These are phyloP conservation scores for Staurois parvus DNA, from an alignment of 2,797 vertebrate species.

Conservation along the genomic window DNA sequence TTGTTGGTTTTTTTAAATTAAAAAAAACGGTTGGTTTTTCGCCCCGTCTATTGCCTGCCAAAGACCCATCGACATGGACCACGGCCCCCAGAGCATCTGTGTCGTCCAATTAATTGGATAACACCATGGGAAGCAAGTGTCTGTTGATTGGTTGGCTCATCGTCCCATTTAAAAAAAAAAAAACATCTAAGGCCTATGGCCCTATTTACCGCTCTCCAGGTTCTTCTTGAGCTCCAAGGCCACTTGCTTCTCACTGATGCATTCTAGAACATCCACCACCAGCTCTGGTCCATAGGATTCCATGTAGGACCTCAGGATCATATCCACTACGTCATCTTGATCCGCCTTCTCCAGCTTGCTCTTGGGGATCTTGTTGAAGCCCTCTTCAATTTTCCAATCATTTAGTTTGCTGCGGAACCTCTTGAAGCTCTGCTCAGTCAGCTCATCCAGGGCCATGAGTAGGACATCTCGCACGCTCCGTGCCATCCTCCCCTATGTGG, in stretches of 20 bases:
- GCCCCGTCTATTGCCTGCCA: too few species aligned
- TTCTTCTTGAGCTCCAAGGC: neutral
- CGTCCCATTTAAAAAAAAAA: too few species aligned
- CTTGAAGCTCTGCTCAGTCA: neutral
- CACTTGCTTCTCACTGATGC: neutral
- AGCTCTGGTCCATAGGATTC: neutral
- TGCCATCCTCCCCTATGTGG: neutral
- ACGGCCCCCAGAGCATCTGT: too few species aligned
- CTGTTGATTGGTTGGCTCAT: too few species aligned
- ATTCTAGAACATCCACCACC: neutral
- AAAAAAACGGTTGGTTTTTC: too few species aligned
- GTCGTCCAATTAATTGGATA: too few species aligned
- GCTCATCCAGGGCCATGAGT: neutral
- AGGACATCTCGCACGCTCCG: neutral
- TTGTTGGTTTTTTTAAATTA: too few species aligned
- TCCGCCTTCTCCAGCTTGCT: neutral
- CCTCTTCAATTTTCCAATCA: neutral
- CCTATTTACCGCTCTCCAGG: neutral
- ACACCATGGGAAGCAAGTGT: too few species aligned
- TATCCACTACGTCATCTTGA: neutral
- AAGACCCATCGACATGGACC: too few species aligned
- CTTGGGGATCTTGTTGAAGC: neutral
- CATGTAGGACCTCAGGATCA: neutral
- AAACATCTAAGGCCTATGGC: neutral
- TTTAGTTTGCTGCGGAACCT: neutral